Conservation (phyloP, 2,113 vertebrate species). For the Malaclemys terrapin region DNA sequence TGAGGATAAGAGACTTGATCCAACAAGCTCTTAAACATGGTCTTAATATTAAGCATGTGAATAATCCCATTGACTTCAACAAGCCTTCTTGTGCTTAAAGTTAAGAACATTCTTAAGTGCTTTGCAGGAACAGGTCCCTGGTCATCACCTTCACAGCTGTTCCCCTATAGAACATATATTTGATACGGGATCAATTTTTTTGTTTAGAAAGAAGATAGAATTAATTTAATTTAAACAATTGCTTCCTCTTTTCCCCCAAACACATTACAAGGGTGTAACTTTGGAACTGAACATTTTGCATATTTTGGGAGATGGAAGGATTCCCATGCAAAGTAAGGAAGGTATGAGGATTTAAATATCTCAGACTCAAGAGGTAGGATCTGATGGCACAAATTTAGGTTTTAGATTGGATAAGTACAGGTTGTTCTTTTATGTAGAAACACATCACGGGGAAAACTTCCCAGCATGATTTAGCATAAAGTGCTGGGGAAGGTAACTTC, state of each 20-base stretch:
- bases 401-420: neutral
- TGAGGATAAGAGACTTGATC: neutral
- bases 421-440: neutral
- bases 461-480: neutral
- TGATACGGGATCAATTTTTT: neutral
- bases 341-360: neutral
- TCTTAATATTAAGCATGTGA: neutral
- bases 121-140: neutral
- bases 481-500: neutral
- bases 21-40: neutral
- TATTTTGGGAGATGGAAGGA: slow-evolving; percentile 10
- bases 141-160: neutral
- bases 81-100: neutral
- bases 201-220: neutral
- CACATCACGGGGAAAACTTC: neutral
- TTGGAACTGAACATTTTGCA: neutral
- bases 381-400: neutral
- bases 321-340: slow-evolving; percentile 1
- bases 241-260: neutral
- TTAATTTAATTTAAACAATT: neutral
- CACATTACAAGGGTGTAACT: neutral
- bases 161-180: neutral
- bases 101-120: neutral
- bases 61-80: neutral
- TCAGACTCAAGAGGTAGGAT: neutral